Base-by-base conservation (phyloP, 30 jellyfish, hydroid and myxozoan genomes). In the Aurelia sp. region DNA sequence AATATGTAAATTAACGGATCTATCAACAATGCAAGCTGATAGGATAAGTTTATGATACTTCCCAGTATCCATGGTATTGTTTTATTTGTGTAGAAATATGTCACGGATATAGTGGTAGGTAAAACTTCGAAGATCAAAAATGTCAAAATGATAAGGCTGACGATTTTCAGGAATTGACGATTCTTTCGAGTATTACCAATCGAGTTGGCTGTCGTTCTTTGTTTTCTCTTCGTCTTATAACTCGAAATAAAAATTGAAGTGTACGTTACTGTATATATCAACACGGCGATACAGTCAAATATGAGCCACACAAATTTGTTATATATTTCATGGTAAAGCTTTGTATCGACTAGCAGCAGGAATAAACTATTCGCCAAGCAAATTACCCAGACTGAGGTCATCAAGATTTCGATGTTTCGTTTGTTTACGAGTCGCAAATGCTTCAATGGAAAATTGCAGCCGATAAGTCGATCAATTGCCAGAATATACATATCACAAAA, bases 1-100 rank as follows among this genome's bases (percentile, higher is more conserved):
- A 82, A 69, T 35, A 82, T 69, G 73, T 82, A 82, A 23, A 82
- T 82, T 57, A 82, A 47, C 2, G 91, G 91, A 58, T 82, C 91
- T 6, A 61, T n/a, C 18, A 82, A 61, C 2, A 82, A 41, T 11
- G 79, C 79, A 7, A 82, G 20, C 16, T 66, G 85, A 55, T 82
- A 82, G n/a, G 35, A 82, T 13, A 57, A 57, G 7, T 52, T 40
- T 12, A 68, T 50, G 11, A 53, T 17, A 13, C 79, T 74, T 44
- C 61, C 91, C 20, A 82, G 85, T 13, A 64, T 23, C 15, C 62
- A 55, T 3, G 85, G 79, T 30, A 82, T 62, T 7, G 20, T 40
- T 3, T 17, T 23, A 13, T 59, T 66, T 6, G 40, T 82, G 62
- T 47, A 62, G 40, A 62, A 59, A 16, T 41, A 82, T 16, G 40